phyloP scores from a whole-genome alignment of 2,888 invertebrate genomes.

The Torymus tubicola region DNA sequence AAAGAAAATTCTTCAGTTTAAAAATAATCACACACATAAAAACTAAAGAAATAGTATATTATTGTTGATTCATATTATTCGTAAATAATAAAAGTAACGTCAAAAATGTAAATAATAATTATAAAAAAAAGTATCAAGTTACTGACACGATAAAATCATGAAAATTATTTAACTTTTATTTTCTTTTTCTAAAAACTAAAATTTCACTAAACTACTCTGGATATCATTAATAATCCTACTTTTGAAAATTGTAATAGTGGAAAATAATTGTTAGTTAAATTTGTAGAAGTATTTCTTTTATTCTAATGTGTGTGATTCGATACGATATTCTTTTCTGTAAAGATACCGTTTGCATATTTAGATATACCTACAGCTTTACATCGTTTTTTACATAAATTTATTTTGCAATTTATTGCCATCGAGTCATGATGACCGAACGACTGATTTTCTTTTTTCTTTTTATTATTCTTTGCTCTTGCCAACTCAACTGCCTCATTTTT shows the following conservation, averaged over 20 bases:
- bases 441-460: slow-evolving; percentile 66
- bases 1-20: slow-evolving; percentile 8
- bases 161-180: no score
- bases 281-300: no score
- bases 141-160: no score
- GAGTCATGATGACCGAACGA: slow-evolving; percentile 65
- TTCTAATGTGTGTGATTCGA: no score
- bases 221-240: no score
- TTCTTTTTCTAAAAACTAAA: no score
- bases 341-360: slow-evolving; percentile 39
- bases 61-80: not conserved
- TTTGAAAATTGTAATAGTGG: no score
- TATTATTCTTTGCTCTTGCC: slow-evolving; percentile 69
- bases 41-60: not conserved
- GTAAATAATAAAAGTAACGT: not conserved
- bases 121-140: not conserved
- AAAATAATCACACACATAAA: no score
- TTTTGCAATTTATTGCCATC: slow-evolving; percentile 56
- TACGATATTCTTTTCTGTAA: slow-evolving; percentile 47
- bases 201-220: no score
- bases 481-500: slow-evolving; percentile 76
- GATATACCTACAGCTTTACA: slow-evolving; percentile 18
- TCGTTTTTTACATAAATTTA: slow-evolving; percentile 40
- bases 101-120: not conserved
- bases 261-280: no score